Evolutionary conservation across 2,113 vertebrate genomes (phyloP).

Genomic region (Paraplagusia blochii): DNA sequence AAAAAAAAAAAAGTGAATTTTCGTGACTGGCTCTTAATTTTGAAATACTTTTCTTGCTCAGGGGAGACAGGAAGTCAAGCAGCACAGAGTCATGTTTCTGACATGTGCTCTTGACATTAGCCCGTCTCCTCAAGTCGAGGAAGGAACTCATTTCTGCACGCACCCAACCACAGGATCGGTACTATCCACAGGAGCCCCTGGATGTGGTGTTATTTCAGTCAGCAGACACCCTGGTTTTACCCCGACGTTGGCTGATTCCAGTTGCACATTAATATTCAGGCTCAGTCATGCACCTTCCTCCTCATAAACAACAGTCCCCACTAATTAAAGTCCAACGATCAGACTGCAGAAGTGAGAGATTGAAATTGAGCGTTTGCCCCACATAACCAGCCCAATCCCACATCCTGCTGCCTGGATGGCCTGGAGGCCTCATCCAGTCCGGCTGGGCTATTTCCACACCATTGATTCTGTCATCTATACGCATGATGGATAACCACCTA

Average conservation of each 20-base stretch:
- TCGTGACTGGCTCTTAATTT: constrained; percentile 54
- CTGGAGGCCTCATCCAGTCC: constrained; percentile 78
- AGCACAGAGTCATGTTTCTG: constrained; percentile 47
- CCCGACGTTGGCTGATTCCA: constrained; percentile 26
- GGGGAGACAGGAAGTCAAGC: constrained; percentile 43
- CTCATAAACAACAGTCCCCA: constrained; percentile 69
- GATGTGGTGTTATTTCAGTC: constrained; percentile 15
- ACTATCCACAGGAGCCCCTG: constrained; percentile 28
- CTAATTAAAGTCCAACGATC: constrained; percentile 82
- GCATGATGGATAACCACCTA: constrained; percentile 77
- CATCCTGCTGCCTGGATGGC: constrained; percentile 73
- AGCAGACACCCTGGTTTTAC: constrained; percentile 9
- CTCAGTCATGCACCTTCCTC: constrained; percentile 40
- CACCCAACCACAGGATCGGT: constrained; percentile 43
- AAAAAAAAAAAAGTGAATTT: constrained; percentile 42
- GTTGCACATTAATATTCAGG: constrained; percentile 43
- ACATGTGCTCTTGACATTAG: constrained; percentile 72
- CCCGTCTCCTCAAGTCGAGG: constrained; percentile 43
- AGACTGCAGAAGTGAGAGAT: constrained; percentile 73
- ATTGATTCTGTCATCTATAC: constrained; percentile 82
- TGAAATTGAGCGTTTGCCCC: constrained; percentile 81
- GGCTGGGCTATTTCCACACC: constrained; percentile 80
- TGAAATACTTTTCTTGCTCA: constrained; percentile 49
- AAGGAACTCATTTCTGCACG: constrained; percentile 42
- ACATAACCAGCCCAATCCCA: constrained; percentile 75